Conservation (phyloP, 1,140 invertebrate genomes). For the Eriosoma lanigerum region DNA sequence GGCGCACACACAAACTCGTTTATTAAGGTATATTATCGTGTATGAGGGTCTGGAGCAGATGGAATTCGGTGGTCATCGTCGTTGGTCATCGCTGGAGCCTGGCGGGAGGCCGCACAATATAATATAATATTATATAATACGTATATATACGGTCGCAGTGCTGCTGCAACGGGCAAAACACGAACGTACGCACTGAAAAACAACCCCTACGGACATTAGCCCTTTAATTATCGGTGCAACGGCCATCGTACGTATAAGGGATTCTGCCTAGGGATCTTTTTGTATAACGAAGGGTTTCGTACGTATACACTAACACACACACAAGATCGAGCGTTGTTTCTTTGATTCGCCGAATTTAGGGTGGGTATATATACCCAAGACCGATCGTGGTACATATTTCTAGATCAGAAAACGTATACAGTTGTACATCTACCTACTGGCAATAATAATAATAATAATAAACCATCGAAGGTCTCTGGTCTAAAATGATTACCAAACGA, state of each 20-base stretch:
- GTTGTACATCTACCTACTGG: too few relatives aligned
- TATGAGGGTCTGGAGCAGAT: constrained; percentile 24
- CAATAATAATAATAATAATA: neutral
- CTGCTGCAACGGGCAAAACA: neutral
- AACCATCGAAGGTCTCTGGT: constrained; percentile 1
- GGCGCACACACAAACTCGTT: neutral
- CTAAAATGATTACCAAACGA: constrained; percentile 1
- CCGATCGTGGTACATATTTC: too few relatives aligned
- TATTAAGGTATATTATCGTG: too few relatives aligned
- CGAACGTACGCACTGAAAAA: neutral
- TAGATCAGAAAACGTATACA: neutral
- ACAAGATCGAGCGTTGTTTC: neutral
- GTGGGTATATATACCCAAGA: neutral
- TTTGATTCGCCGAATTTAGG: constrained; percentile 29
- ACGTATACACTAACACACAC: neutral
- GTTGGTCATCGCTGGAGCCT: constrained; percentile 18
- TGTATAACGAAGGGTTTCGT: neutral
- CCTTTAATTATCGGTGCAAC: constrained; percentile 44
- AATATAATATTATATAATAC: too few relatives aligned
- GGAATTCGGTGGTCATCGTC: constrained; percentile 48
- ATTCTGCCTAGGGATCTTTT: neutral
- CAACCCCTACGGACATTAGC: constrained; percentile 19
- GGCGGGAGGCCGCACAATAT: constrained; percentile 23
- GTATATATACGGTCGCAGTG: neutral
- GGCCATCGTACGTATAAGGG: constrained; percentile 11